A percentile compares a stretch with the other conserved stretches of the same genome.
Conservation (phyloP, 2,888 invertebrate genomes). For the Cabera pusaria region DNA sequence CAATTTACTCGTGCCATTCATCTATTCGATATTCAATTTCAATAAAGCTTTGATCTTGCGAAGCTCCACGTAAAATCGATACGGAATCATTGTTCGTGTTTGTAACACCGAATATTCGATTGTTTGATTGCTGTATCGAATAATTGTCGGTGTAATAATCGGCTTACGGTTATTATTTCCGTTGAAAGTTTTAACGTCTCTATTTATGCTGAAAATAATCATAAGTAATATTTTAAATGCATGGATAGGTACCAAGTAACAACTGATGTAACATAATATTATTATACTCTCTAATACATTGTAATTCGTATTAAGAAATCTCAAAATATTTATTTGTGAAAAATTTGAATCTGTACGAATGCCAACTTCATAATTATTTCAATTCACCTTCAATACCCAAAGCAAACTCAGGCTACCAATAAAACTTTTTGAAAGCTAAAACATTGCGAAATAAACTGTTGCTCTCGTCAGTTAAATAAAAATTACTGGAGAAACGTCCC, state of each 20-base stretch:
- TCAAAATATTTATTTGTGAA: too few relatives aligned
- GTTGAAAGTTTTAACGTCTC: too few relatives aligned
- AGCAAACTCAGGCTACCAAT: conserved; percentile 7
- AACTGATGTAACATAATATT: too few relatives aligned
- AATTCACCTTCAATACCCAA: conserved; percentile 8
- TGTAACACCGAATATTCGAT: conserved; percentile 52
- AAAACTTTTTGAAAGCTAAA: conserved; percentile 34
- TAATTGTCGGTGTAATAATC: conserved; percentile 47
- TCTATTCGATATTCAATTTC: conserved; percentile 47
- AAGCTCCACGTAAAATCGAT: conserved; percentile 57
- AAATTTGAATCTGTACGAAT: too few relatives aligned
- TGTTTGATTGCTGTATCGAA: conserved; percentile 45
- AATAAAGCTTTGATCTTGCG: conserved; percentile 67
- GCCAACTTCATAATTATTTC: conserved; percentile 3
- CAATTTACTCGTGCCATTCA: conserved; percentile 52
- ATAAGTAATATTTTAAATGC: too few relatives aligned
- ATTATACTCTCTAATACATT: too few relatives aligned
- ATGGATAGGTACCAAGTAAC: too few relatives aligned
- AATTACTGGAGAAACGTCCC: conserved; percentile 71
- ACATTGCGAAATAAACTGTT: conserved; percentile 68
- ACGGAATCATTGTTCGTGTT: conserved; percentile 69
- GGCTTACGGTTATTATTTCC: conserved; percentile 38
- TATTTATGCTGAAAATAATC: too few relatives aligned
- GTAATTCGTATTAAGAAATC: too few relatives aligned
- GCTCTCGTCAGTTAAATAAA: conserved; percentile 74